Base-by-base conservation (phyloP, 2,888 invertebrate genomes). In the Erebia ligea region DNA sequence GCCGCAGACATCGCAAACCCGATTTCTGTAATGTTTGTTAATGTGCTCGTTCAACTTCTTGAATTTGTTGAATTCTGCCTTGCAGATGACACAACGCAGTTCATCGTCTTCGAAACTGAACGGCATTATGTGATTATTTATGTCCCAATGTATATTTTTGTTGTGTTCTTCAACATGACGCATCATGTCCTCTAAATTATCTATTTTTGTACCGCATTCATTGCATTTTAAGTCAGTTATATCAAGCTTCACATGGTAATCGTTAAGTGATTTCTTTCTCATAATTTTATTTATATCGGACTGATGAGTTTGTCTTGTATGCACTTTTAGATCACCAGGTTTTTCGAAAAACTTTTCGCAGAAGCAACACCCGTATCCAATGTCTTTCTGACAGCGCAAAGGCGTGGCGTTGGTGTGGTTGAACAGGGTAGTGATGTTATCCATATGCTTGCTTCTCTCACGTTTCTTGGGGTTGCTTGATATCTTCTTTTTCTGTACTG, bases 61-160 rank as follows among this genome's bases (percentile, higher is more conserved):
- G 66, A 84, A 83, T 50, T 78, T 79, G 50, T 76, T 69, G 61
- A 78, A 84, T 6, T 68, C 72, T 1, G 73, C 74, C 4, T 70
- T 58, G 25, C 86, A 86, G 63, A 79, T 72, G 1, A 75, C 71
- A 63, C 85, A 86, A 6, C 72, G 68, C 0, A 83, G 70, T 0
- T 67, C 68, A 4, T 81, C 76, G 6, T 75, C 76, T 0, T 76
- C 76, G 17, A 86, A 86, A 68, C 83, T 83, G 56, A 84, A 83
- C 0, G 84, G 79, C 1, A 85, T 70, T 5, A 88, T 84, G 61
- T 82, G 84, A 48, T 80, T 86, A 50, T 83, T 80, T 8, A 86
- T 75, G 62, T 84, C 82, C 0, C 74, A 78, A 64, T 81, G 76
- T 1, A 86, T 65, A 1, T 57, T 64, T 68, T 79, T 83, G 0